Conservation (phyloP, 2,797 vertebrate species). For the Pseudocheirus occidentalis region DNA sequence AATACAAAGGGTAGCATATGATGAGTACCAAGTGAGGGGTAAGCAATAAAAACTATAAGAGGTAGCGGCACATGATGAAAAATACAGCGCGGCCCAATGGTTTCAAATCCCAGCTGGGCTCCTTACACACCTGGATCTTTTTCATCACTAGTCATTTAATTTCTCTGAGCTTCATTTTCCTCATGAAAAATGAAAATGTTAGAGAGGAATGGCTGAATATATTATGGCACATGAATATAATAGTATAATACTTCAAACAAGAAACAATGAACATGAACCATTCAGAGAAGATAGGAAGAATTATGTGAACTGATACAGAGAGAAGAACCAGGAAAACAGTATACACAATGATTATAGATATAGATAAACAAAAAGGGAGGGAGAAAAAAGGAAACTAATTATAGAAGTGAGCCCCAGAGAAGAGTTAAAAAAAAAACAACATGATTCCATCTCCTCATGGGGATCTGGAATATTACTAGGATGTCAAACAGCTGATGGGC, state of each 20-base stretch:
- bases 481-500: neutral
- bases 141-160: neutral
- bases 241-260: neutral
- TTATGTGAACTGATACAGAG: neutral
- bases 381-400: neutral
- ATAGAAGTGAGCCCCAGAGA: neutral
- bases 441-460: neutral
- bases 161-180: neutral
- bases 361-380: neutral
- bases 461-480: neutral
- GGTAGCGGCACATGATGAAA: neutral
- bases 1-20: neutral
- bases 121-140: neutral
- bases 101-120: neutral
- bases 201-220: neutral
- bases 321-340: neutral
- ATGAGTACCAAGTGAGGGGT: neutral
- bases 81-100: neutral
- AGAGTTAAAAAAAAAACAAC: neutral
- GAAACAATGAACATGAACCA: neutral
- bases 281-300: neutral
- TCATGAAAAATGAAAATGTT: neutral
- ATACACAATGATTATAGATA: neutral
- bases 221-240: neutral
- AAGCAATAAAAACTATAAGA: neutral